These are phyloP conservation scores for Dasypolia templi DNA, from an alignment of 2,888 invertebrate genomes.

Conservation along the genomic window DNA sequence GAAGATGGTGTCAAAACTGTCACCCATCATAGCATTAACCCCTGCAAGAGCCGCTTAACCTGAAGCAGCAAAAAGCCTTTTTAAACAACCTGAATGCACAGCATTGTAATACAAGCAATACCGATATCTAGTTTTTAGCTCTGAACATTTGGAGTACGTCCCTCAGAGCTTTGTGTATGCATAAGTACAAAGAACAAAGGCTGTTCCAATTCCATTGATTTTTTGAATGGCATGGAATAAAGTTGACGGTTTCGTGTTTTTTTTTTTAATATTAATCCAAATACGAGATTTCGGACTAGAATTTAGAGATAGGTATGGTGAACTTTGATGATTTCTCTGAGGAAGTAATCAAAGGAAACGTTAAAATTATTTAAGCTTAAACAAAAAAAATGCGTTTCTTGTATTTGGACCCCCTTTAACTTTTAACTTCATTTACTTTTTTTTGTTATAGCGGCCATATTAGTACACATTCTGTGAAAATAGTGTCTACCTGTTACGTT, in stretches of 20 bases:
- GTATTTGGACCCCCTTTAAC: not conserved
- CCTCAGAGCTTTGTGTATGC: conserved; percentile 32
- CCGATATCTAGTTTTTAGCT: conserved; percentile 18
- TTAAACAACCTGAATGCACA: not conserved
- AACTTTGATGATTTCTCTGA: not conserved
- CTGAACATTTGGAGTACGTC: conserved; percentile 21
- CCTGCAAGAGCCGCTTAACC: not conserved
- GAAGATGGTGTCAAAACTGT: not conserved
- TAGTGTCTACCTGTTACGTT: not conserved
- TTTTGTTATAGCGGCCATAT: not conserved
- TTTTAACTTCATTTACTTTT: not conserved
- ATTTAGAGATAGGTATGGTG: not conserved
- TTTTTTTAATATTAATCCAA: conserved; percentile 41
- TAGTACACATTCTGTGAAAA: not conserved
- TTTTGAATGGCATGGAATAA: conserved; percentile 36
- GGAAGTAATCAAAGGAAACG: not conserved
- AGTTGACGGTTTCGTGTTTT: conserved; percentile 17
- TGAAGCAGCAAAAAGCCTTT: not conserved
- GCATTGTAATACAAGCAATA: not conserved
- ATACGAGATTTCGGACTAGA: not conserved
- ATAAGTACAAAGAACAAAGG: conserved; percentile 49
- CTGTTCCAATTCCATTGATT: conserved; percentile 37
- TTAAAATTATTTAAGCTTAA: not conserved
- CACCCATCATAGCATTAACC: too few relatives aligned
- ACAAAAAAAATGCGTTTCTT: not conserved